Conservation (phyloP, 2,888 invertebrate genomes). For the Hartigia nigra region DNA sequence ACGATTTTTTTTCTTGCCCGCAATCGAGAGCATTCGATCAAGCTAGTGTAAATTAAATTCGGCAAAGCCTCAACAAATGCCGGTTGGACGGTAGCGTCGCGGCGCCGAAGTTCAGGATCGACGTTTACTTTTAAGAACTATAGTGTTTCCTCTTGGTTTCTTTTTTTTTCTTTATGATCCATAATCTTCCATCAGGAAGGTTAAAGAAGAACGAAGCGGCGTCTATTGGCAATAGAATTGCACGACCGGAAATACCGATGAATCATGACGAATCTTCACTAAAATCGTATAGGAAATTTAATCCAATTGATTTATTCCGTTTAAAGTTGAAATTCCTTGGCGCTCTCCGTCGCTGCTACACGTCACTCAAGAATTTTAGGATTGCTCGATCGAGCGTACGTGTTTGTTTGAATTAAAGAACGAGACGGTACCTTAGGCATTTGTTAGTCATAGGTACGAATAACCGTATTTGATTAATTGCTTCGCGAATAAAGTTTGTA, state of each 20-base stretch:
- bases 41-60: background rate
- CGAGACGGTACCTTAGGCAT: background rate
- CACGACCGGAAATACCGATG: background rate
- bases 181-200: background rate
- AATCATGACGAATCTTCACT: background rate
- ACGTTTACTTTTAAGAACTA: background rate
- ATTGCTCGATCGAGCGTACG: background rate
- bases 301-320: background rate
- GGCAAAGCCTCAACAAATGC: background rate
- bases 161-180: background rate
- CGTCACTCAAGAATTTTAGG: background rate
- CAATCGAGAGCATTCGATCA: background rate
- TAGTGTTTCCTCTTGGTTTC: too few relatives aligned
- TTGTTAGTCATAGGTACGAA: background rate
- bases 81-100: background rate
- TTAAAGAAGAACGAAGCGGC: background rate
- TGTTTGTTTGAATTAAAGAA: background rate
- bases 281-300: background rate
- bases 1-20: background rate
- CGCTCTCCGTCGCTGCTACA: too few relatives aligned
- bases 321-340: background rate
- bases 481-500: background rate
- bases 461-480: background rate
- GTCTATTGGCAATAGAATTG: background rate
- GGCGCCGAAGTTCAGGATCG: background rate